These are phyloP conservation scores for Dryocosmus kuriphilus DNA, from an alignment of 2,888 invertebrate genomes.

Conservation along the genomic window DNA sequence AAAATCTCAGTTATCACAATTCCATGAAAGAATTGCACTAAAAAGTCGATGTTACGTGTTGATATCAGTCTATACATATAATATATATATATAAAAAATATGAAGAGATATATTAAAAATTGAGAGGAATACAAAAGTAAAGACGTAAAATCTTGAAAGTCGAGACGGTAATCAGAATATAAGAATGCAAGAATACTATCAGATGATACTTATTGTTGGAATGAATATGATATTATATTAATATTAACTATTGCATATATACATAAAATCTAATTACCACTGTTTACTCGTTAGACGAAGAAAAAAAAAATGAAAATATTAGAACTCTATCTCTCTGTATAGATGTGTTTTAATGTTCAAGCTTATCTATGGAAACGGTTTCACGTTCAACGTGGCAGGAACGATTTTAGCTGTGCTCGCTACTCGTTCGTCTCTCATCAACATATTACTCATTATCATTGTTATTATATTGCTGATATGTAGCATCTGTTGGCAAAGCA, in stretches of 20 bases:
- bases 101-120: constrained; percentile 50
- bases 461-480: constrained; percentile 38
- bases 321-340: constrained; percentile 71
- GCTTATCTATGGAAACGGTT: constrained; percentile 58
- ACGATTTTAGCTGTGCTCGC: constrained; percentile 46
- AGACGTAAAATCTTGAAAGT: not conserved
- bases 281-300: constrained; percentile 73
- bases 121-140: constrained; percentile 54
- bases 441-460: constrained; percentile 36
- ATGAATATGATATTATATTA: constrained; percentile 69
- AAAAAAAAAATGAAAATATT: constrained; percentile 58
- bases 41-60: constrained; percentile 70
- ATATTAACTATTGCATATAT: constrained; percentile 66
- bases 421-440: constrained; percentile 37
- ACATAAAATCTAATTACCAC: constrained; percentile 73
- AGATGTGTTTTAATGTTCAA: constrained; percentile 73
- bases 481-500: constrained; percentile 38
- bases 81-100: constrained; percentile 42
- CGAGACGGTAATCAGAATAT: not conserved
- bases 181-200: constrained; percentile 59
- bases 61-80: constrained; percentile 72
- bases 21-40: constrained; percentile 56
- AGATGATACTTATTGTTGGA: constrained; percentile 73
- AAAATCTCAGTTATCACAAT: constrained; percentile 56
- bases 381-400: constrained; percentile 47